Conservation (phyloP, 2,797 vertebrate species). For the Leptodactylus fallax region DNA sequence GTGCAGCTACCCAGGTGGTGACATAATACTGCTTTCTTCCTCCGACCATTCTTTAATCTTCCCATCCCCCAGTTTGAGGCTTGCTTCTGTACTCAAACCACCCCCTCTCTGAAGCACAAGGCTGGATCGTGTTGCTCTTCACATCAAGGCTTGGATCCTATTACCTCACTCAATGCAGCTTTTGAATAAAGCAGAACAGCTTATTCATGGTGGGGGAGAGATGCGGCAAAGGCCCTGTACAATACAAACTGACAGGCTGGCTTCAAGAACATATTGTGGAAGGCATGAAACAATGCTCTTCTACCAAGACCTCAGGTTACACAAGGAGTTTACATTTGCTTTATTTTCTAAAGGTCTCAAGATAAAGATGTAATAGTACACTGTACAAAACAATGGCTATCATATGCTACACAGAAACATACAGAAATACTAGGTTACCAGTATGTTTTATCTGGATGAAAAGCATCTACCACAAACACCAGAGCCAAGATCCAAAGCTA, state of each 20-base stretch:
- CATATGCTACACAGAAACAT: not conserved
- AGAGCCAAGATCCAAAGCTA: not conserved
- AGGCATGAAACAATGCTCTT: slow-evolving; percentile 23
- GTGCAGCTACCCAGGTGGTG: slow-evolving; percentile 39
- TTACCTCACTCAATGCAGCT: slow-evolving; percentile 61
- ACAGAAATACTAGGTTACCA: slow-evolving; percentile 17
- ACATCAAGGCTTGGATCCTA: slow-evolving; percentile 57
- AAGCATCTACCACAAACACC: not conserved
- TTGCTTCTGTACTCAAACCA: not conserved
- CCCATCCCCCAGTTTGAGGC: slow-evolving; percentile 37
- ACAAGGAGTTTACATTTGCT: slow-evolving; percentile 14
- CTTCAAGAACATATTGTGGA: slow-evolving; percentile 25
- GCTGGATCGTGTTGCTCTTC: slow-evolving; percentile 52
- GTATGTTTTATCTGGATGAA: not conserved
- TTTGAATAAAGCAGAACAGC: slow-evolving; percentile 54
- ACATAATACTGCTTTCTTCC: slow-evolving; percentile 51
- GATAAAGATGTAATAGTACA: slow-evolving; percentile 40
- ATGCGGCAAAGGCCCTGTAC: slow-evolving; percentile 20
- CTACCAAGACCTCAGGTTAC: slow-evolving; percentile 18
- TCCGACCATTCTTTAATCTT: slow-evolving; percentile 16
- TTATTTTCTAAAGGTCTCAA: slow-evolving; percentile 13
- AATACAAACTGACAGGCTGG: slow-evolving; percentile 22
- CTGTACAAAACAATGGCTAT: slow-evolving; percentile 18
- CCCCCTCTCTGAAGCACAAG: slow-evolving; percentile 35
- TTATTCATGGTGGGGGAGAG: slow-evolving; percentile 45